Percentiles rank a stretch among this genome's conserved stretches.
Conservation (phyloP, 2,113 vertebrate genomes). For the Anarrhichthys ocellatus region DNA sequence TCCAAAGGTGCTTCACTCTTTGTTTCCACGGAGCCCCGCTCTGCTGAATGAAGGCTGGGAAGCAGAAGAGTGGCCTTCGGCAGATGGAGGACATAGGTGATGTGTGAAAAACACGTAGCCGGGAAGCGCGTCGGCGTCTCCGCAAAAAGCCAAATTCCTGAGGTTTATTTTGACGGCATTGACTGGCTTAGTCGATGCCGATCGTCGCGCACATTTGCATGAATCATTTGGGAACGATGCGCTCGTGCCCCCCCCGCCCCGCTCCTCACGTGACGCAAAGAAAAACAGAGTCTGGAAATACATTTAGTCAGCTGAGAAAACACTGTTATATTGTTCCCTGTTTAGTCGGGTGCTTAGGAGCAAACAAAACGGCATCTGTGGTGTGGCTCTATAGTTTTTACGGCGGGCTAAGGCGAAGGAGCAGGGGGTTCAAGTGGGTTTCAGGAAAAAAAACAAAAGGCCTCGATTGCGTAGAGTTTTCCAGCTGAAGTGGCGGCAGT, state of each 20-base stretch:
- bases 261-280: slow-evolving; percentile 20
- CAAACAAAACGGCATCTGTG: slow-evolving; percentile 74
- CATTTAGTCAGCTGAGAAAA: slow-evolving; percentile 71
- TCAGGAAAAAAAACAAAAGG: slow-evolving; percentile 53
- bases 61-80: slow-evolving; percentile 20
- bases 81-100: slow-evolving; percentile 68
- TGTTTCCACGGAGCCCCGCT: slow-evolving; percentile 81
- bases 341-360: slow-evolving; percentile 60
- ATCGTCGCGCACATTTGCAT: not conserved
- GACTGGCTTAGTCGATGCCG: slow-evolving; percentile 8
- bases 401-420: slow-evolving; percentile 66
- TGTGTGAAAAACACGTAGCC: slow-evolving; percentile 71
- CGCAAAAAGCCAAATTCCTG: not conserved
- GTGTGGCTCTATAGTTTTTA: slow-evolving; percentile 57
- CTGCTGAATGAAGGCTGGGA: slow-evolving; percentile 76
- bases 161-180: slow-evolving; percentile 5
- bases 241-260: not conserved
- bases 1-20: slow-evolving; percentile 86
- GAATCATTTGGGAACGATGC: not conserved
- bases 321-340: slow-evolving; percentile 64
- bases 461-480: slow-evolving; percentile 64
- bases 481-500: slow-evolving; percentile 14
- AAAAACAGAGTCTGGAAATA: slow-evolving; percentile 58
- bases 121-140: not conserved
- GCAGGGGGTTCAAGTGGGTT: slow-evolving; percentile 57